Evolutionary conservation across 2,888 invertebrate species (phyloP), one percentile per base, ranked within the genome.

Genomic region (Cinara cedri): DNA sequence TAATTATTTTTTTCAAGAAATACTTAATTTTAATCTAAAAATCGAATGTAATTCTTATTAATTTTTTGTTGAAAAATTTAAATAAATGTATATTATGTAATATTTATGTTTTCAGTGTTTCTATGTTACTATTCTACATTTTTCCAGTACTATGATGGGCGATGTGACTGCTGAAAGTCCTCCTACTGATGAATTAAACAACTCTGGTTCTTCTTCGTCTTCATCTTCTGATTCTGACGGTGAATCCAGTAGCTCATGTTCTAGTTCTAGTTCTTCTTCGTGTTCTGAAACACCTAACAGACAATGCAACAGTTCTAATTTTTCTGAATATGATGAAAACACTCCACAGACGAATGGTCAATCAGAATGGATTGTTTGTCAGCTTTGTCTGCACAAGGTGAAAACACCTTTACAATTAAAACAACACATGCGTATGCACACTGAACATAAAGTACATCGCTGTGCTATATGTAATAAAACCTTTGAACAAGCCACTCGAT

Each of bases 401-500:
- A 74, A 66, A 74, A 72, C 81, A 14, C 81, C 57, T 44, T 57
- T 74, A 75, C 81, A 81, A 72, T 75, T 81, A 62, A 81, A 82
- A 74, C 81, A 80, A 51, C 81, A 82, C 54, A 82, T 81, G 81
- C 81, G 81, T 13, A 81, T 81, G 81, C 81, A 81, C 55, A 74
- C 72, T 14, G 81, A 65, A 21, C 65, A 66, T 74, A 74, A 81
- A 55, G 49, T 72, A 26, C 80, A 81, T 80, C 72, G 81, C 21
- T 82, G 82, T 72, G 81, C 82, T 14, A 81, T 81, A 42, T 82
- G 82, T 68, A 81, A 81, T 46, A 82, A 82, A 66, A 46, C 76
- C 24, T 82, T 82, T 68, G 72, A 75, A 76, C 68, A 80, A 49
- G 72, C 80, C 9, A 74, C 80, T 26, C 81, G 82, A 21, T 51